Conservation (phyloP, 2,113 vertebrate genomes). For the Pipa parva region DNA sequence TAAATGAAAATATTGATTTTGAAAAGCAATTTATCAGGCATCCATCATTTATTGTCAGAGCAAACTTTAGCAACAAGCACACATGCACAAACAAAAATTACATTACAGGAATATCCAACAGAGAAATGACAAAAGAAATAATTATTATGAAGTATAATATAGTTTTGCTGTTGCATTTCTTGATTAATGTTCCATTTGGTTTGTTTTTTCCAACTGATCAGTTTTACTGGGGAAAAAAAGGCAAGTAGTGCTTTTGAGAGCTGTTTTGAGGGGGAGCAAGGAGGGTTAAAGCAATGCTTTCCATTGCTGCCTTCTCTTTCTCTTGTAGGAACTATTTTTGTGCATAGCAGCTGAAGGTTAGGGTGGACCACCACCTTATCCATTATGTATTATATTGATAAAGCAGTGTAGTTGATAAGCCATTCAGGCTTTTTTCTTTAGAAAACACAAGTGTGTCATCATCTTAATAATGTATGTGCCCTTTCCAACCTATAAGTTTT, state of each 20-base stretch:
- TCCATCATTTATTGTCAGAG: slow-evolving; percentile 22
- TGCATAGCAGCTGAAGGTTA: too few species aligned
- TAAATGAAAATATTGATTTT: slow-evolving; percentile 30
- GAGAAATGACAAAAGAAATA: not conserved
- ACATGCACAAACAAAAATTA: slow-evolving; percentile 16
- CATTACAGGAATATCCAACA: slow-evolving; percentile 7
- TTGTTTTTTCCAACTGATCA: not conserved
- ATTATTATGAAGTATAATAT: not conserved
- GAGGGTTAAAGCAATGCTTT: not conserved
- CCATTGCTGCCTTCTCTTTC: not conserved
- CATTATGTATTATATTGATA: not conserved
- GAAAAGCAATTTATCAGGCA: slow-evolving; percentile 20
- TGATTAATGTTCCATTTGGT: slow-evolving; percentile 12
- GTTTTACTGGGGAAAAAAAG: too few species aligned
- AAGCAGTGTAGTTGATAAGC: not conserved
- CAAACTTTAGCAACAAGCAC: slow-evolving; percentile 23
- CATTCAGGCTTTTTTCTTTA: too few species aligned
- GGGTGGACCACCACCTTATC: not conserved
- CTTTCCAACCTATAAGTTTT: too few species aligned
- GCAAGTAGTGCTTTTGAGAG: too few species aligned
- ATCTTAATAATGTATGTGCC: too few species aligned
- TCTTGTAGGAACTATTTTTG: slow-evolving; percentile 1
- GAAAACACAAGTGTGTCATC: too few species aligned
- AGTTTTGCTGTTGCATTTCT: slow-evolving; percentile 1
- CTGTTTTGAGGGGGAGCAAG: too few species aligned